Evolutionary conservation across 2,113 vertebrate genomes (phyloP).

Genomic region (Arenaria interpres): DNA sequence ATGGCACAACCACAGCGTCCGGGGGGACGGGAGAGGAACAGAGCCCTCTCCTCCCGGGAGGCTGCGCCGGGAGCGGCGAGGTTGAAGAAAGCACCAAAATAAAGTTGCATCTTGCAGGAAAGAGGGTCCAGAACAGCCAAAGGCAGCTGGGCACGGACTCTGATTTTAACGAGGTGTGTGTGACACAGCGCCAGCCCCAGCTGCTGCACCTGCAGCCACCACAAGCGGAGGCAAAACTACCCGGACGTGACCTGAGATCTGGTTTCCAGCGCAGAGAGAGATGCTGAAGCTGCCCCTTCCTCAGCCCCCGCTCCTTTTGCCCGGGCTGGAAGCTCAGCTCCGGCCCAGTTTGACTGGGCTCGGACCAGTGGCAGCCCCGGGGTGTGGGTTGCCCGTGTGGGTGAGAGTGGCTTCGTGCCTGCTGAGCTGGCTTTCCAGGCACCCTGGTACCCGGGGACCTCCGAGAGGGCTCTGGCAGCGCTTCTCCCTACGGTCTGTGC

Average conservation of each 20-base stretch:
- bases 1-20: neutral
- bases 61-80: neutral
- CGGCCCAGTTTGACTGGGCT: fast-evolving
- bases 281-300: neutral
- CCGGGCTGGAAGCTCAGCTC: neutral
- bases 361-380: neutral
- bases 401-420: fast-evolving
- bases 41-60: neutral
- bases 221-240: neutral
- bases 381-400: fast-evolving
- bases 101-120: neutral
- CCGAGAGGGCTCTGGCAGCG: neutral
- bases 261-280: neutral
- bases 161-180: fast-evolving
- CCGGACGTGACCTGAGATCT: neutral
- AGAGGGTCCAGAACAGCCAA: neutral
- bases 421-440: neutral
- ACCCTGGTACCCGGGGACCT: neutral
- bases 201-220: fast-evolving
- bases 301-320: neutral
- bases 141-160: neutral
- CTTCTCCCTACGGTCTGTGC: neutral
- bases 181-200: fast-evolving
- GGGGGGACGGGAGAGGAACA: neutral
- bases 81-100: neutral